A percentile compares a stretch with the other conserved stretches of the same genome.
These are phyloP conservation scores for Monochamus alternatus DNA, from an alignment of 2,888 invertebrate genomes.

Conservation along the genomic window DNA sequence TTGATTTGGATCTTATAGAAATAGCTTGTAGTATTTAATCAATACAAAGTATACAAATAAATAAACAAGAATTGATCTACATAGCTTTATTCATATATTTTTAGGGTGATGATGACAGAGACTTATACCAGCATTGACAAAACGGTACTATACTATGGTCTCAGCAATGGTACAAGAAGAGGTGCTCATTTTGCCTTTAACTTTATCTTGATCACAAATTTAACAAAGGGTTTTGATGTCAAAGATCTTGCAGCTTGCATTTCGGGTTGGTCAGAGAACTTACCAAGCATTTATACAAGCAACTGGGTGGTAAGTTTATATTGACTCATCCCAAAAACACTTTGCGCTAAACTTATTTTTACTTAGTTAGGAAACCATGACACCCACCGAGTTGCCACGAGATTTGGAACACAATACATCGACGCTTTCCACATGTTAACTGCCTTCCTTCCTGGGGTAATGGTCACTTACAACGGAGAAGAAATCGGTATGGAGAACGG, in stretches of 20 bases:
- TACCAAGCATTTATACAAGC: slow-evolving; percentile 75
- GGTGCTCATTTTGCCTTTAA: slow-evolving; percentile 87
- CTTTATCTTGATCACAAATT: slow-evolving; percentile 73
- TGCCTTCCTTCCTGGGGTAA: slow-evolving; percentile 86
- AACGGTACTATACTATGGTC: slow-evolving; percentile 79
- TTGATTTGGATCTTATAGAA: too few species aligned
- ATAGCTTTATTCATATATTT: slow-evolving; percentile 16
- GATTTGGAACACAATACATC: slow-evolving; percentile 76
- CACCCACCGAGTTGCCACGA: slow-evolving; percentile 78
- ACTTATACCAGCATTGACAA: slow-evolving; percentile 77
- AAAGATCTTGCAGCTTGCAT: slow-evolving; percentile 76
- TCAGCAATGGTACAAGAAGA: slow-evolving; percentile 68
- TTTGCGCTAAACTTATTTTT: background rate
- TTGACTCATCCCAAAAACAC: background rate
- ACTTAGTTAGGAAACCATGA: slow-evolving; percentile 84
- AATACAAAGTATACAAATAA: too few species aligned
- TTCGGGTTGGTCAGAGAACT: slow-evolving; percentile 77
- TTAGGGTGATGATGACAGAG: slow-evolving; percentile 83
- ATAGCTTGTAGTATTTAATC: too few species aligned
- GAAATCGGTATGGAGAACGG: slow-evolving; percentile 82
- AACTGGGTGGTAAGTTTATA: slow-evolving; percentile 83
- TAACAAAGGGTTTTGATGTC: background rate
- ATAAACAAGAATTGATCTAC: too few species aligned
- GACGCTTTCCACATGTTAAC: slow-evolving; percentile 89
- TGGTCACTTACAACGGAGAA: slow-evolving; percentile 90